phyloP scores from a whole-genome alignment of 2,113 vertebrate genomes.

The Neogobius melanostomus region DNA sequence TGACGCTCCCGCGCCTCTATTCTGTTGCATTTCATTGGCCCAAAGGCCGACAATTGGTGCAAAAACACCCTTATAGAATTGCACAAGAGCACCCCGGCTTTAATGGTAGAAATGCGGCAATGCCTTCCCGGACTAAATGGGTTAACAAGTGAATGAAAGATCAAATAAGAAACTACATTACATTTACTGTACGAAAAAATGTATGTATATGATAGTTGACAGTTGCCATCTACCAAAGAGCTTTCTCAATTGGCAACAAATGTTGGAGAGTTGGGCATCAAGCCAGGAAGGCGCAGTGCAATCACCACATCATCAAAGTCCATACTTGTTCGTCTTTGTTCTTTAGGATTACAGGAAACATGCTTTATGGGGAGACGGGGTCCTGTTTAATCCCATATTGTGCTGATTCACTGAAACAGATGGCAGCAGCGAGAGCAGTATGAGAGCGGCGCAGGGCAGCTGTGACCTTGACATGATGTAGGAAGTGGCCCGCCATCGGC shows the following conservation, averaged over 20 bases:
- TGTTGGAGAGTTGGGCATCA: neutral
- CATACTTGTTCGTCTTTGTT: slow-evolving; percentile 16
- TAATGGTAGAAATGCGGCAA: too few species aligned
- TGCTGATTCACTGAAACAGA: slow-evolving; percentile 62
- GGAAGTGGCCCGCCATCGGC: slow-evolving; percentile 13
- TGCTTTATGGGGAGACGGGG: slow-evolving; percentile 13
- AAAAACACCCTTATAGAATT: too few species aligned
- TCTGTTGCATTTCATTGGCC: too few species aligned
- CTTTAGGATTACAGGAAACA: neutral
- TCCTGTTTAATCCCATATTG: slow-evolving; percentile 24
- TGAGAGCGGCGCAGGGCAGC: slow-evolving; percentile 42
- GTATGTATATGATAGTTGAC: too few species aligned
- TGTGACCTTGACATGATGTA: slow-evolving; percentile 52
- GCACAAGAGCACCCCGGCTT: too few species aligned
- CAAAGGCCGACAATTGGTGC: too few species aligned
- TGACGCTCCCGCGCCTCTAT: too few species aligned
- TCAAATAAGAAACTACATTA: too few species aligned
- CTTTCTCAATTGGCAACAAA: slow-evolving; percentile 18
- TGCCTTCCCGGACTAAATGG: too few species aligned
- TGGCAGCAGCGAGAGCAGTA: slow-evolving; percentile 47
- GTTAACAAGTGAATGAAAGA: too few species aligned
- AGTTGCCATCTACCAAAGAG: slow-evolving; percentile 11
- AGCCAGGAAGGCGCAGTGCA: slow-evolving; percentile 43
- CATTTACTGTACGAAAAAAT: too few species aligned
- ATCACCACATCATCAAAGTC: slow-evolving; percentile 29